Evolutionary conservation across 2,797 vertebrate species (phyloP).

Genomic region (Petrocephalus schoutedeni): DNA sequence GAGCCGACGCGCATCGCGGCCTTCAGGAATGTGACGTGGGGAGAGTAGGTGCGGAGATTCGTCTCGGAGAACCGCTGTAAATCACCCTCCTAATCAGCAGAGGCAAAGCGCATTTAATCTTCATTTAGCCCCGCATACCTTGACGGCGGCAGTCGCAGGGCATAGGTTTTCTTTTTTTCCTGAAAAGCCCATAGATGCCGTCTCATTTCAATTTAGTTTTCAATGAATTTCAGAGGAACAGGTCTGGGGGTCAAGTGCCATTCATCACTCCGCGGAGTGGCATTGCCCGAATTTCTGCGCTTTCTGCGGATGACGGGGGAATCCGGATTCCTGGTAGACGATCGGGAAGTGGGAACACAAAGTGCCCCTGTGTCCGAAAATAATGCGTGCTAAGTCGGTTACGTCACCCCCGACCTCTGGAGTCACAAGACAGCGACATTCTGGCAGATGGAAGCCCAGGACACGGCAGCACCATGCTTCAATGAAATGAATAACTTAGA

Average conservation of each 20-base stretch:
- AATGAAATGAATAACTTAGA: slow-evolving; percentile 81
- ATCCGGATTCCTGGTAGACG: slow-evolving; percentile 69
- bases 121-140: slow-evolving; percentile 59
- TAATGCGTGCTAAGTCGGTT: slow-evolving; percentile 69
- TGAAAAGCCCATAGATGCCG: slow-evolving; percentile 55
- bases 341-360: slow-evolving; percentile 45
- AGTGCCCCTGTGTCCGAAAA: slow-evolving; percentile 72
- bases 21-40: slow-evolving; percentile 65
- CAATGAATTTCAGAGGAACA: slow-evolving; percentile 71
- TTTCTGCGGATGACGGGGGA: slow-evolving; percentile 80
- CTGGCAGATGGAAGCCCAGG: slow-evolving; percentile 73
- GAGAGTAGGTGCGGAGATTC: slow-evolving; percentile 36
- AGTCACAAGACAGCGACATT: slow-evolving; percentile 74
- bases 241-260: slow-evolving; percentile 85
- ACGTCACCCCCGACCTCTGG: slow-evolving; percentile 70
- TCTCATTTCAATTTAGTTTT: slow-evolving; percentile 78
- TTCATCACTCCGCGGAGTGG: slow-evolving; percentile 95
- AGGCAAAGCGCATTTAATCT: slow-evolving; percentile 67
- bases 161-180: slow-evolving; percentile 41
- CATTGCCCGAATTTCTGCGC: slow-evolving; percentile 79
- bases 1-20: slow-evolving; percentile 69
- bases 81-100: slow-evolving; percentile 43
- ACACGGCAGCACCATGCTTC: slow-evolving; percentile 80
- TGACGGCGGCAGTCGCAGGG: slow-evolving; percentile 51
- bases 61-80: slow-evolving; percentile 52